Evolutionary conservation across 2,888 invertebrate species (phyloP), one percentile per base, ranked within the genome.

Genomic region (Digitonthophagus gazella): DNA sequence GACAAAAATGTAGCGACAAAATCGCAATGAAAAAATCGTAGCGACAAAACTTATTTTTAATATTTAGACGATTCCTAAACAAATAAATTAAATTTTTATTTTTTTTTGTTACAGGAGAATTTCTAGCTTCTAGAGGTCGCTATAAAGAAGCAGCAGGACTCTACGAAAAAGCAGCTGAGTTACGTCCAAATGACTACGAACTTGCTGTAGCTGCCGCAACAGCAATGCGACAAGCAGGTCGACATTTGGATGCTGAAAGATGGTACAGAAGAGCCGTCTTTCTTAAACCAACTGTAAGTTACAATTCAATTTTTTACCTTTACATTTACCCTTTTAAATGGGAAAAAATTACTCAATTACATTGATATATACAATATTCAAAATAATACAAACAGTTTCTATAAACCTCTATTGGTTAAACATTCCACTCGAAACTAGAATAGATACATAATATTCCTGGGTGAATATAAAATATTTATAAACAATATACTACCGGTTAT

Each of bases 191-290:
- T 44, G 94, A 96, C 80, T 93, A 95, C 81, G 91, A 92, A 72
- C 85, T 96, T 61, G 90, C 93, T 18, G 93, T 96, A 72, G 92
- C 93, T 28, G 94, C 96, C 14, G 97, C 97, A 44, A 93, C 95
- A 20, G 93, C 95, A 0, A 86, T 96, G 75, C 86, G 96, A 64
- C 91, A 95, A 79, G 91, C 93, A 15, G 90, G 91, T 67, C 88
- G 92, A 67, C 92, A 93, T 76, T 86, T 87, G 55, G 92, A 93
- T 73, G 96, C 97, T 0, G 97, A 97, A 81, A 84, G 87, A 69
- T 94, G 94, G 90, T 97, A 97, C 84, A 88, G 92, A 67, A 88
- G 90, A 80, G 96, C 83, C 3, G 83, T 83, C 8, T 72, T 76
- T 56, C 76, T 83, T 67, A 82, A 83, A 76, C 85, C 85, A 19